Evolutionary conservation across 2,888 invertebrate genomes (phyloP).

Genomic region (Pollenia labialis): DNA sequence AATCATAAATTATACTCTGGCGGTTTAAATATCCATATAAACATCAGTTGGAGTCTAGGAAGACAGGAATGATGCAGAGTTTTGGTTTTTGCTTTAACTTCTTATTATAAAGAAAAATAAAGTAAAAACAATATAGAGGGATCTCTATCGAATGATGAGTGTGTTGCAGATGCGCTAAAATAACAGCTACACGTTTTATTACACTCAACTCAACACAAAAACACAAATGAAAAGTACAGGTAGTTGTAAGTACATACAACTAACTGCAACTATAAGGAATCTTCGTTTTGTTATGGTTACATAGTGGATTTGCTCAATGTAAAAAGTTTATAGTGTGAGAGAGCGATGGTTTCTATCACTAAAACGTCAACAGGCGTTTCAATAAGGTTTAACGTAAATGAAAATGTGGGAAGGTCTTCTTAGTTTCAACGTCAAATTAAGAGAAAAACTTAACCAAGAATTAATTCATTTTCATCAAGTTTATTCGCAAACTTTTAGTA

Average conservation of each 20-base stretch:
- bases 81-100: background rate
- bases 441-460: background rate
- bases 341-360: constrained; percentile 64
- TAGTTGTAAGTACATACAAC: constrained; percentile 16
- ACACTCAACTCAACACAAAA: constrained; percentile 37
- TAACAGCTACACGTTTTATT: constrained; percentile 65
- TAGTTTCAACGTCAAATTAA: background rate
- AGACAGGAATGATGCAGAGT: constrained; percentile 39
- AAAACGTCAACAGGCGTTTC: constrained; percentile 69
- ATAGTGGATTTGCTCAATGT: background rate
- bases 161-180: constrained; percentile 68
- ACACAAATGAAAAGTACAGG: constrained; percentile 46
- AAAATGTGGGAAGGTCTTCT: constrained; percentile 6
- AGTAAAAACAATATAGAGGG: constrained; percentile 49
- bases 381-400: constrained; percentile 57
- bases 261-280: constrained; percentile 11
- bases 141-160: constrained; percentile 61
- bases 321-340: constrained; percentile 41
- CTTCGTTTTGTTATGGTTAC: too few species aligned
- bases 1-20: constrained; percentile 77
- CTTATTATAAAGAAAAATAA: constrained; percentile 1
- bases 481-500: too few species aligned
- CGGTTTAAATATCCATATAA: constrained; percentile 69
- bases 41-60: constrained; percentile 60
- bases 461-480: too few species aligned